A percentile compares a stretch with the other conserved stretches of the same genome.
phyloP scores from a whole-genome alignment of 2,113 vertebrate genomes.

The Centropus bengalensis region DNA sequence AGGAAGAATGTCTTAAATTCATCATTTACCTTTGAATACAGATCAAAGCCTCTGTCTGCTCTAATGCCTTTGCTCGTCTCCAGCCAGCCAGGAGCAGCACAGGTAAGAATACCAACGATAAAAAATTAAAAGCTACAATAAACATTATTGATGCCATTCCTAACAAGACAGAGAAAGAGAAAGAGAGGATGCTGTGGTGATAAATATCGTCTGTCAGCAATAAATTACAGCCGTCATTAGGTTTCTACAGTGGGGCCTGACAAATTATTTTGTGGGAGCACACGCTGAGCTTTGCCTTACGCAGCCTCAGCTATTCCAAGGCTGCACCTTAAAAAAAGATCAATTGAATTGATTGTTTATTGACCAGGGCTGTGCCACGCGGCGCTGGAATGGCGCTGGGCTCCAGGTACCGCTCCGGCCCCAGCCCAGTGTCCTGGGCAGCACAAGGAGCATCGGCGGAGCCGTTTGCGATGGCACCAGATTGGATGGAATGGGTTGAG shows the following conservation, averaged over 20 bases:
- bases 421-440: neutral
- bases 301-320: neutral
- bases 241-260: slow-evolving; percentile 40
- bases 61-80: slow-evolving; percentile 19
- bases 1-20: neutral
- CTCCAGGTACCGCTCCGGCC: rapidly evolving
- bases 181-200: slow-evolving; percentile 28
- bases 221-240: slow-evolving; percentile 68
- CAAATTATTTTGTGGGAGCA: slow-evolving; percentile 51
- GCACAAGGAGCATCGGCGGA: neutral
- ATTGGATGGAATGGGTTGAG: neutral
- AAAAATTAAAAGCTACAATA: slow-evolving; percentile 75
- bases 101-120: slow-evolving; percentile 62
- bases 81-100: slow-evolving; percentile 13
- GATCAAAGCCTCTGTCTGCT: neutral
- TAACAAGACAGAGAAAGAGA: slow-evolving; percentile 54
- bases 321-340: neutral
- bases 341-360: neutral
- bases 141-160: slow-evolving; percentile 71
- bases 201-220: slow-evolving; percentile 52
- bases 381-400: neutral
- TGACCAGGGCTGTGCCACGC: neutral
- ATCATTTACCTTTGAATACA: neutral
- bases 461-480: neutral
- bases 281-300: slow-evolving; percentile 25